Percentiles rank a stretch among this genome's conserved stretches.
These are phyloP conservation scores for Takifugu rubripes DNA, from an alignment of 2,797 vertebrate genomes.

Conservation along the genomic window DNA sequence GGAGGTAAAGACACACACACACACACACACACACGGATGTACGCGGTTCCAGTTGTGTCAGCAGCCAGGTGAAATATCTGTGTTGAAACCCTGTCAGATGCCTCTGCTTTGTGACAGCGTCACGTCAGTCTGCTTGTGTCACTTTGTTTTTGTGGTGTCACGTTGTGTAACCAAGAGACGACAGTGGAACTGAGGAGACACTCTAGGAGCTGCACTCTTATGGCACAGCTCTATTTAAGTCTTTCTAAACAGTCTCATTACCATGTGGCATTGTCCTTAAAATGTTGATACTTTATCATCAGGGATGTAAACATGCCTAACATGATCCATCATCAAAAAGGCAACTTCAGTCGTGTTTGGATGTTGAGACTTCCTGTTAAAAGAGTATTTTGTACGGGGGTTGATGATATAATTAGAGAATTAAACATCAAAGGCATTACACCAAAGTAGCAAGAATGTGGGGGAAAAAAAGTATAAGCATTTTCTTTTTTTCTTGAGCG, in stretches of 20 bases:
- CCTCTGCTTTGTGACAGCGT: neutral
- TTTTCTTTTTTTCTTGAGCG: too few species aligned
- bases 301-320: too few species aligned
- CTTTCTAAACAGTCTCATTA: neutral
- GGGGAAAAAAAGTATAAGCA: too few species aligned
- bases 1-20: constrained; percentile 72
- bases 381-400: too few species aligned
- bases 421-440: too few species aligned
- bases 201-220: neutral
- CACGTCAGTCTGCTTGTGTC: constrained; percentile 24
- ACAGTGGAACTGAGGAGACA: neutral
- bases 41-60: constrained; percentile 8
- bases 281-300: too few species aligned
- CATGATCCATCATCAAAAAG: too few species aligned
- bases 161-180: constrained; percentile 10
- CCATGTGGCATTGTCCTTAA: neutral
- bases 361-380: too few species aligned
- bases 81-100: constrained; percentile 37
- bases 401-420: neutral
- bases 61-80: constrained; percentile 23
- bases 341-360: too few species aligned
- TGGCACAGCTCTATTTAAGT: neutral
- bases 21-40: constrained; percentile 4
- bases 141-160: constrained; percentile 10
- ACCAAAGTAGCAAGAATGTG: too few species aligned